These are phyloP conservation scores for Takifugu bimaculatus DNA, from an alignment of 2,113 vertebrate species.

Conservation along the genomic window DNA sequence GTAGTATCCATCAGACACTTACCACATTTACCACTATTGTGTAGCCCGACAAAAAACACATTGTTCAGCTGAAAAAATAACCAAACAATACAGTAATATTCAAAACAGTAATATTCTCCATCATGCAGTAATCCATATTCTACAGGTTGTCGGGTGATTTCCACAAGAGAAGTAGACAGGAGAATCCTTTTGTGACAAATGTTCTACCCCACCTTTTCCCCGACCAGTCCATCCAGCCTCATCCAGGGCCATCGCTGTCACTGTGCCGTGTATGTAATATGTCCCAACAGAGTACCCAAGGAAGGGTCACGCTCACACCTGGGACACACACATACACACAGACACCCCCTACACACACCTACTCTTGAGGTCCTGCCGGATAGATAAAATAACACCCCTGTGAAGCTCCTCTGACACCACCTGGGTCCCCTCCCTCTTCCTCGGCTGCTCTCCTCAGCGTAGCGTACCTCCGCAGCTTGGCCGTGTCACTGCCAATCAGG, in stretches of 20 bases:
- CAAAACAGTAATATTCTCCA: not conserved
- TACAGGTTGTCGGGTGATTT: constrained; percentile 30
- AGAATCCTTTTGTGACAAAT: constrained; percentile 56
- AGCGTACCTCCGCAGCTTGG: constrained; percentile 63
- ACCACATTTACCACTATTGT: no score
- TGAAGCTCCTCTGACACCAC: constrained; percentile 67
- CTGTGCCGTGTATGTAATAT: constrained; percentile 70
- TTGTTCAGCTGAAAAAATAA: no score
- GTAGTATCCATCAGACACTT: no score
- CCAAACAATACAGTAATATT: not conserved
- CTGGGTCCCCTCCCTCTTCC: constrained; percentile 54
- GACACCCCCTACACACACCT: constrained; percentile 29
- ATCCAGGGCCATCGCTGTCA: constrained; percentile 64
- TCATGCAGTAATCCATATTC: constrained; percentile 22
- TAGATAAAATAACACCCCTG: constrained; percentile 68
- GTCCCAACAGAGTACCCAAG: constrained; percentile 67
- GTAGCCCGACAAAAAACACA: no score
- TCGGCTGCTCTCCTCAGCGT: constrained; percentile 31
- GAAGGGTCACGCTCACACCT: constrained; percentile 61
- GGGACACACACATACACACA: constrained; percentile 44
- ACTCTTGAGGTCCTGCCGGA: constrained; percentile 52
- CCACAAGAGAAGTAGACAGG: constrained; percentile 37
- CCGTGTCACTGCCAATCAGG: constrained; percentile 74
- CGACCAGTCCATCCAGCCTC: constrained; percentile 53
- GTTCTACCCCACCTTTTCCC: constrained; percentile 57